Conservation (phyloP, 2,113 vertebrate genomes). For the Myrmecophaga tridactyla region DNA sequence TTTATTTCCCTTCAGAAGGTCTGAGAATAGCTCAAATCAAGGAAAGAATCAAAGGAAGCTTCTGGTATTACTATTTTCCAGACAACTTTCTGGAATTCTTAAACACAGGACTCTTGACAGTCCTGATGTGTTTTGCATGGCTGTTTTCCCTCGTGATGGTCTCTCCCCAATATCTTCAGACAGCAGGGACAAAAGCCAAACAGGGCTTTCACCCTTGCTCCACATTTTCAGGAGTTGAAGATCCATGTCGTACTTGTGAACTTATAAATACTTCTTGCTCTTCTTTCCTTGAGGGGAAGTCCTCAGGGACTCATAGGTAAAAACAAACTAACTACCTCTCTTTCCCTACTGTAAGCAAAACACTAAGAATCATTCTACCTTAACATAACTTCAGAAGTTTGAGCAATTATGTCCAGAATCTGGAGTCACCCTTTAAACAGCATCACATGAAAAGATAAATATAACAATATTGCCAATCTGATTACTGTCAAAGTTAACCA, state of each 20-base stretch:
- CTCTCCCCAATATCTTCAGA: constrained; percentile 73
- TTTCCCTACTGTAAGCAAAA: neutral
- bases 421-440: neutral
- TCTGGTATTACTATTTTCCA: constrained; percentile 74
- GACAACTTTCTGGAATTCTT: constrained; percentile 75
- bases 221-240: constrained; percentile 45
- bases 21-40: constrained; percentile 61
- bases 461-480: neutral
- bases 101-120: constrained; percentile 71
- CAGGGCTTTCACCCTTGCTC: constrained; percentile 72
- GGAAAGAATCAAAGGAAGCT: constrained; percentile 76
- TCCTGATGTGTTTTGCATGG: constrained; percentile 50
- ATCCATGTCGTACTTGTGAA: neutral
- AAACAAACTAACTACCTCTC: neutral
- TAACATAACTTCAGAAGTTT: neutral
- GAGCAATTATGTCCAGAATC: neutral
- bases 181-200: constrained; percentile 77
- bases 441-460: neutral
- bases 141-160: constrained; percentile 61
- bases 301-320: neutral
- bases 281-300: neutral
- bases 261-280: neutral
- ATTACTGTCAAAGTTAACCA: neutral
- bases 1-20: constrained; percentile 66
- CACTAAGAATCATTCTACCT: neutral